Base-by-base conservation (phyloP, 2,888 invertebrate genomes). In the Lasioglossum morio region DNA sequence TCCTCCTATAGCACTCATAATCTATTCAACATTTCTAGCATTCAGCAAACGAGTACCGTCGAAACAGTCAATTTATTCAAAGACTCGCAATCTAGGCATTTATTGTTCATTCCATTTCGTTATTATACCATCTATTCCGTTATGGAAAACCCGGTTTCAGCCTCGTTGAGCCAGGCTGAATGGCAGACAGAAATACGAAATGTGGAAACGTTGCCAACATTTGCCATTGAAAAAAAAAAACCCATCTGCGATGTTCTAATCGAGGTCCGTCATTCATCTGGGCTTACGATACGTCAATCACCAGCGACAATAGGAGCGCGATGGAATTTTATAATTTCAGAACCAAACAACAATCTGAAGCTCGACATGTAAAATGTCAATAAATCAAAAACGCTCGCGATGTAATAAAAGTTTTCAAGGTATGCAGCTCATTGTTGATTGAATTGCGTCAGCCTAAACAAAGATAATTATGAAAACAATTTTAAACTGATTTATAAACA, bases 231-330 rank as follows among this genome's bases (percentile, higher is more conserved):
- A 34, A 69, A 37, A 37, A 37, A 34, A 27, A 34, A 69, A 37
- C 37, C 69, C 37, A 69, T 69, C 34, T 10, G 69, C 37, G 34
- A 69, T 69, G 23, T 69, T 37, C 37, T 34, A 69, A 37, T 69
- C 69, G 69, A 69, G 34, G 23, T 69, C 69, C 23, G 69, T 69
- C 69, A 37, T 37, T 37, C 69, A 69, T 69, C 69, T 23, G 37
- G 69, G 23, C 69, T 57, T 74, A 57, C 53, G 34, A 34, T 57
- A 10, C 48, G 27, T 30, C 53, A 81, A 79, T 77, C 79, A 77
- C 75, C 23, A 34, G 10, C 23, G 77, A 37, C 72, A 57, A 78
- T 57, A 27, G 30, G n/a, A 14, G 14, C 8, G 8, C 40, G 23
- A 30, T n/a, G 69, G 23, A 69, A 69, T 69, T 69, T 69, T 37